A percentile compares a stretch with the other conserved stretches of the same genome.
Evolutionary conservation across 2,797 vertebrate genomes (phyloP).

Genomic region (Halcyon badia): DNA sequence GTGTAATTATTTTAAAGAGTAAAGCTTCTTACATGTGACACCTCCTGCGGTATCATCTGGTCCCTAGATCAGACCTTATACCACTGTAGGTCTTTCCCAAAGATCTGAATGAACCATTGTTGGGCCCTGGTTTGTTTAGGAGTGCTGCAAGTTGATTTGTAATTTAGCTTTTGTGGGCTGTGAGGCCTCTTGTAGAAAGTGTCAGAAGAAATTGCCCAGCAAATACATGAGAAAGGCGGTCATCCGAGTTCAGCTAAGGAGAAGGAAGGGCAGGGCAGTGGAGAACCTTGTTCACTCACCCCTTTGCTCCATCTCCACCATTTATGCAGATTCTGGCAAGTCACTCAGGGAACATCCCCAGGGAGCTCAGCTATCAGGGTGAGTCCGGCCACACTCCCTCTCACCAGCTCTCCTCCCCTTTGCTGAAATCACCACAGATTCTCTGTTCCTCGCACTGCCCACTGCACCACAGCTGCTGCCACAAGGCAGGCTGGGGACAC

Average conservation of each 20-base stretch:
- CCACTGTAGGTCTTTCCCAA: background rate
- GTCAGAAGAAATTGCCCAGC: background rate
- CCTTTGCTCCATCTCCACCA: background rate
- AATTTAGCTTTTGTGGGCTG: background rate
- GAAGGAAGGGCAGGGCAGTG: background rate
- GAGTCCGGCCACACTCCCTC: background rate
- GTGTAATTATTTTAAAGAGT: background rate
- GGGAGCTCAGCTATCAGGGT: background rate
- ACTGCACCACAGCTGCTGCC: background rate
- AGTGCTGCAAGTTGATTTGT: background rate
- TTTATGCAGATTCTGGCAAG: background rate
- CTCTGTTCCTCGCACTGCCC: accelerated
- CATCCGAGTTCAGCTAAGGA: background rate
- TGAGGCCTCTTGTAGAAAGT: background rate
- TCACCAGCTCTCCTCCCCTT: background rate
- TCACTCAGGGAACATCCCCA: too few relatives aligned
- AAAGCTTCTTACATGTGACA: background rate
- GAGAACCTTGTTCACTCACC: background rate
- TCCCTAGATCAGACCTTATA: background rate
- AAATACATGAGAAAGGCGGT: background rate
- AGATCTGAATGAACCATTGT: background rate
- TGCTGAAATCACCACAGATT: background rate
- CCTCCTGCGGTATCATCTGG: background rate
- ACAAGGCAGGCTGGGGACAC: background rate
- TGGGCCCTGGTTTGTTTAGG: background rate